Conservation (phyloP, 1,140 invertebrate species). For the Scylla paramamosain region DNA sequence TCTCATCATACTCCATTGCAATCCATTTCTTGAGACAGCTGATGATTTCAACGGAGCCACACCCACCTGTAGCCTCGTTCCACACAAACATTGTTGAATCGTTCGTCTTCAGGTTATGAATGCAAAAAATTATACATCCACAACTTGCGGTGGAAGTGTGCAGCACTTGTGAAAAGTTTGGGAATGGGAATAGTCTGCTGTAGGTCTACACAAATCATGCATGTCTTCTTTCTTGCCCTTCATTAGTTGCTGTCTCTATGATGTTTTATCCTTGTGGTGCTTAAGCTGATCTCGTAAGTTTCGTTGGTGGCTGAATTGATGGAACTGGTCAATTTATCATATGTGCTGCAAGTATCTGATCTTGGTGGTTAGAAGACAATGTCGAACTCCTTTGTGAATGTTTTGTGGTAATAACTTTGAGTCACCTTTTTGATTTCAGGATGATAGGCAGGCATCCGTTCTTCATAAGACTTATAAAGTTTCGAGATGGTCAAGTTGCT, state of each 20-base stretch:
- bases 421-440: slow-evolving; percentile 26
- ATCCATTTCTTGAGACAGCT: neutral
- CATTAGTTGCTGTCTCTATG: too few species aligned
- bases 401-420: neutral
- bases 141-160: slow-evolving; percentile 5
- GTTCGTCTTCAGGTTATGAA: too few species aligned
- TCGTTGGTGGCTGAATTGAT: too few species aligned
- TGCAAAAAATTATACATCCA: too few species aligned
- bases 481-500: slow-evolving; percentile 28
- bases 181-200: slow-evolving; percentile 46
- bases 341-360: slow-evolving; percentile 30
- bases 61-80: neutral
- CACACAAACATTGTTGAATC: neutral
- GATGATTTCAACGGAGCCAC: too few species aligned
- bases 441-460: neutral
- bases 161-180: neutral
- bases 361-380: neutral
- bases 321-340: slow-evolving; percentile 40
- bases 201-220: slow-evolving; percentile 12
- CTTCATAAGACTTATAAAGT: neutral
- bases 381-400: slow-evolving; percentile 16
- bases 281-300: too few species aligned
- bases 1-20: neutral
- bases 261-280: too few species aligned
- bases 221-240: slow-evolving; percentile 11